Evolutionary conservation across 2,888 invertebrate species (phyloP).

Genomic region (Itoplectis maculator): DNA sequence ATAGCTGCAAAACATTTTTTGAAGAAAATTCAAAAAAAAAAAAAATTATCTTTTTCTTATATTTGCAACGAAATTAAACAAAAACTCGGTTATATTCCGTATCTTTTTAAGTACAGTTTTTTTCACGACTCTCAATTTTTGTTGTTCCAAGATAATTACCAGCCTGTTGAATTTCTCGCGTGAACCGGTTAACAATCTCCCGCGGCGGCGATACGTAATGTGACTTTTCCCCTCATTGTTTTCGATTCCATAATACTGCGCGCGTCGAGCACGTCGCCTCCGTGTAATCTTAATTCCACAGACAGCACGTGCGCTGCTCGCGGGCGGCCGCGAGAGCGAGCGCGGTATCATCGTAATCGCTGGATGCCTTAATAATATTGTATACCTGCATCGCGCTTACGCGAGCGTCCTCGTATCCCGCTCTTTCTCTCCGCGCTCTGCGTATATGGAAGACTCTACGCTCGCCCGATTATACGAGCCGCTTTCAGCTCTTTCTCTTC

Average conservation of each 20-base stretch:
- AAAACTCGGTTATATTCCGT: no score
- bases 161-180: no score
- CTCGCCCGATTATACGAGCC: constrained; percentile 14
- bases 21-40: no score
- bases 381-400: not conserved
- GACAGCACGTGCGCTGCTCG: constrained; percentile 4
- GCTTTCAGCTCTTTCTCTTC: not conserved
- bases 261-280: constrained; percentile 1
- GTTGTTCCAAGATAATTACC: no score
- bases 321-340: constrained; percentile 11
- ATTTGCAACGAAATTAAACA: no score
- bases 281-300: not conserved
- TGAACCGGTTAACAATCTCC: no score
- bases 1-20: no score
- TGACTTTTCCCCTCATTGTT: not conserved
- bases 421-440: not conserved
- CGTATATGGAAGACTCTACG: constrained; percentile 34
- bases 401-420: constrained; percentile 13
- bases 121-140: no score
- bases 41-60: no score
- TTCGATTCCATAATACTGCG: not conserved
- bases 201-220: not conserved
- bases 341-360: constrained; percentile 31
- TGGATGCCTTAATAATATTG: constrained; percentile 14
- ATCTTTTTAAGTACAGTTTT: no score